Percentiles rank a stretch among this genome's conserved stretches.
Evolutionary conservation across 2,113 vertebrate species (phyloP).

Genomic region (Lethenteron camtschaticum): DNA sequence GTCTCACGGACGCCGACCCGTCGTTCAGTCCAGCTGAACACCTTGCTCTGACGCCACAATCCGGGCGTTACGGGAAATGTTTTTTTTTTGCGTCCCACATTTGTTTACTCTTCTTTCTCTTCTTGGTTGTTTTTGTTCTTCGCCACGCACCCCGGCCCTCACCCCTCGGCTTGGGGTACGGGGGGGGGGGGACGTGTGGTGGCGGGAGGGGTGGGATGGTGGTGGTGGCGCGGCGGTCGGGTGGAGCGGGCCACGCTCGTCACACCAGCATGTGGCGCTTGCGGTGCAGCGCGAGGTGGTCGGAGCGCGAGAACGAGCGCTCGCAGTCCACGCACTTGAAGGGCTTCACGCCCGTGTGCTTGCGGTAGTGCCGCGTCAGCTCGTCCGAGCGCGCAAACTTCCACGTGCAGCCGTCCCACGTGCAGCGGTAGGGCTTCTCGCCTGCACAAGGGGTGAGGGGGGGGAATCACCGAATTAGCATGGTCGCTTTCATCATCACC

Average conservation of each 20-base stretch:
- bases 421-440: conserved; percentile 98
- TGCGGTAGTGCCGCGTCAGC: conserved; percentile 94
- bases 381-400: conserved; percentile 97
- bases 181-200: too few relatives aligned
- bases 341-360: conserved; percentile 97
- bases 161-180: too few relatives aligned
- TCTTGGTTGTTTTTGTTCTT: too few relatives aligned
- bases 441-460: conserved; percentile 25
- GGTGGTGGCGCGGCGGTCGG: not conserved
- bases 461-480: not conserved
- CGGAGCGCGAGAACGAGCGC: conserved; percentile 92
- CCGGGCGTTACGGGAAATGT: too few relatives aligned
- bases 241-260: conserved; percentile 20
- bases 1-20: too few relatives aligned
- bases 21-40: too few relatives aligned
- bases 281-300: conserved; percentile 90
- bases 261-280: conserved; percentile 95
- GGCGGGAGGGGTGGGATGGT: too few relatives aligned
- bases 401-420: conserved; percentile 98
- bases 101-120: too few relatives aligned
- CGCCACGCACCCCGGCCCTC: too few relatives aligned
- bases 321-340: conserved; percentile 99
- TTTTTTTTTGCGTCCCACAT: too few relatives aligned
- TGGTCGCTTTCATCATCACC: not conserved
- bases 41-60: too few relatives aligned